Conservation (phyloP, 1,140 invertebrate genomes). For the Armadillidium nasatum region DNA sequence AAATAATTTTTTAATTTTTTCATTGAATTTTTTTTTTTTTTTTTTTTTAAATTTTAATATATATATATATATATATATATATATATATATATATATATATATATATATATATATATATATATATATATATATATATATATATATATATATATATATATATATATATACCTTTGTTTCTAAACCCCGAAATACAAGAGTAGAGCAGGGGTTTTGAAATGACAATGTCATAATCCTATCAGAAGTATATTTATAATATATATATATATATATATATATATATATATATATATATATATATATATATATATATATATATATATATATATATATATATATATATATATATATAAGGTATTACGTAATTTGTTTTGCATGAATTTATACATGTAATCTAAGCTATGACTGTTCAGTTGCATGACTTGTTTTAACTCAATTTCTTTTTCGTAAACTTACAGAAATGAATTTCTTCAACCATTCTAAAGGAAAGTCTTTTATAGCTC, state of each 20-base stretch:
- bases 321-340: too few relatives aligned
- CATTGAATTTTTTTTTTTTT: too few relatives aligned
- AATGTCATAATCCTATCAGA: background rate
- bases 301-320: background rate
- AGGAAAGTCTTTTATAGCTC: background rate
- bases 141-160: slow-evolving; percentile 6
- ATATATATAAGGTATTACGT: too few relatives aligned
- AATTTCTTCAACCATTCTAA: background rate
- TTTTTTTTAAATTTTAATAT: background rate
- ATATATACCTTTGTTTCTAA: background rate
- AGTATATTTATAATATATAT: background rate
- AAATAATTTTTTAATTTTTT: too few relatives aligned
- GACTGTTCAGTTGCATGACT: background rate
- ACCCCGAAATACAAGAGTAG: too few relatives aligned
- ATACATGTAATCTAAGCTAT: too few relatives aligned
- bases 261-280: slow-evolving; percentile 2
- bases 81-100: slow-evolving; percentile 1
- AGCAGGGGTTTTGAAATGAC: too few relatives aligned
- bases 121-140: slow-evolving; percentile 6
- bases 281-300: background rate
- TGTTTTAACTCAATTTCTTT: background rate
- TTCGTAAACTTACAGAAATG: background rate
- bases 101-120: slow-evolving; percentile 6
- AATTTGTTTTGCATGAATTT: too few relatives aligned
- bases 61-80: background rate